Percentiles rank a stretch among this genome's conserved stretches.
Evolutionary conservation across 2,888 invertebrate genomes (phyloP).

Genomic region (Cybosia mesomella): DNA sequence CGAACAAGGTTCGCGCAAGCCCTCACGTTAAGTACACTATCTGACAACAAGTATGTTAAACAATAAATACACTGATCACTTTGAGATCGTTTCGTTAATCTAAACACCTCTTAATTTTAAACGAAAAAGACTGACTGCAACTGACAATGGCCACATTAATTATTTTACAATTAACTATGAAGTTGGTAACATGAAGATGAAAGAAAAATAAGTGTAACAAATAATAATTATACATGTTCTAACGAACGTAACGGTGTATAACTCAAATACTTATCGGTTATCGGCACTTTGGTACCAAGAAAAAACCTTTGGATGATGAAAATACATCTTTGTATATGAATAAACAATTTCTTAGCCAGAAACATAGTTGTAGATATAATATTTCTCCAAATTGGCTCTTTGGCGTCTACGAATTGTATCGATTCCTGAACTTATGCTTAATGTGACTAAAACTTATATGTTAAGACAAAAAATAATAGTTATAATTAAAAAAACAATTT

Average conservation of each 20-base stretch:
- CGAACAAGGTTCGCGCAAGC: conserved; percentile 29
- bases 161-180: conserved; percentile 67
- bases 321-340: conserved; percentile 43
- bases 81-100: conserved; percentile 84
- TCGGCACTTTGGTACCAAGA: conserved; percentile 45
- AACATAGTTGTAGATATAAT: conserved; percentile 32
- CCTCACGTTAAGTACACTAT: conserved; percentile 79
- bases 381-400: conserved; percentile 66
- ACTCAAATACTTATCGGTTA: conserved; percentile 45
- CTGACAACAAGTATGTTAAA: conserved; percentile 78
- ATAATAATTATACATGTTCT: conserved; percentile 61
- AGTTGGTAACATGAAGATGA: conserved; percentile 79
- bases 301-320: conserved; percentile 58
- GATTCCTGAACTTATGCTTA: conserved; percentile 76
- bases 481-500: conserved; percentile 76
- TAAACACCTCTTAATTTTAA: conserved; percentile 79
- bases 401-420: conserved; percentile 74
- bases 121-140: conserved; percentile 68
- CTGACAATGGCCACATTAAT: conserved; percentile 80
- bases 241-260: conserved; percentile 53
- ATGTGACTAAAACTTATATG: conserved; percentile 81
- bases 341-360: conserved; percentile 50
- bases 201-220: conserved; percentile 66
- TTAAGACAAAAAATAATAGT: conserved; percentile 67
- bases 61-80: conserved; percentile 85